A percentile compares a stretch with the other conserved stretches of the same genome.
Conservation (phyloP, 2,888 invertebrate genomes). For the Callinectes sapidus region DNA sequence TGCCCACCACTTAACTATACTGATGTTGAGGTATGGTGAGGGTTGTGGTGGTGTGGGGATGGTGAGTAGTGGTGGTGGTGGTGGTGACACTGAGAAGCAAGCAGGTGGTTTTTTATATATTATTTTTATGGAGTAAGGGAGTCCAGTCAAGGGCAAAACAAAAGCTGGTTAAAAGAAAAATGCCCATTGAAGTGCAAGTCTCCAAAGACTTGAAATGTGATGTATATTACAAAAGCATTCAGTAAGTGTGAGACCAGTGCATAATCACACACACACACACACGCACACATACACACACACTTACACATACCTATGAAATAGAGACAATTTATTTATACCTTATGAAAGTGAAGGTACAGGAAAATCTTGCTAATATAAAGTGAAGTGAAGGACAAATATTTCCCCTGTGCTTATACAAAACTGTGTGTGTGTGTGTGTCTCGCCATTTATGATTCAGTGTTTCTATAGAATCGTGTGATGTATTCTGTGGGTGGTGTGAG, state of each 20-base stretch:
- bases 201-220: no score
- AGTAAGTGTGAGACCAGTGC: no score
- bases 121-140: background rate
- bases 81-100: background rate
- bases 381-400: background rate
- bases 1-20: background rate
- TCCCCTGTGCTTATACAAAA: background rate
- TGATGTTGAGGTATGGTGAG: background rate
- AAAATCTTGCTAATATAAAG: background rate
- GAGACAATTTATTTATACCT: background rate
- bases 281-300: no score
- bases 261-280: no score
- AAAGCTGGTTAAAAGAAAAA: background rate
- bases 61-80: background rate
- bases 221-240: no score
- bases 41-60: background rate
- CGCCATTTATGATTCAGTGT: background rate
- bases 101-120: no score
- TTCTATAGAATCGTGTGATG: background rate
- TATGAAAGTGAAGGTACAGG: background rate
- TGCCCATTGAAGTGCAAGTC: background rate
- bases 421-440: background rate
- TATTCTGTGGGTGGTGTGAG: background rate
- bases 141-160: no score
- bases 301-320: background rate